A percentile compares a stretch with the other conserved stretches of the same genome.
Evolutionary conservation across 2,113 vertebrate genomes (phyloP).

Genomic region (Anser cygnoides): DNA sequence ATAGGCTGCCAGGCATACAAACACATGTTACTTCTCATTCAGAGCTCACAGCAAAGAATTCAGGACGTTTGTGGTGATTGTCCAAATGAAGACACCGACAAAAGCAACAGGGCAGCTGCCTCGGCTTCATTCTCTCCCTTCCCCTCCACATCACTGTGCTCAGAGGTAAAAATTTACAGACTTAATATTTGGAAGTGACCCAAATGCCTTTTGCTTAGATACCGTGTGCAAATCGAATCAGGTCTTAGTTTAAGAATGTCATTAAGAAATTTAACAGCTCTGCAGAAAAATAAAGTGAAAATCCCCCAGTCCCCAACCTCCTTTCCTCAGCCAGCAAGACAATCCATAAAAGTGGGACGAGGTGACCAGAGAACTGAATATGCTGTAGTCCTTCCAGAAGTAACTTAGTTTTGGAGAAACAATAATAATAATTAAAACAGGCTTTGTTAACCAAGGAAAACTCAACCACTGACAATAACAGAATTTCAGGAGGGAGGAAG

Average conservation of each 20-base stretch:
- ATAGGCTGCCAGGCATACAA: background rate
- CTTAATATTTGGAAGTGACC: background rate
- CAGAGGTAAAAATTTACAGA: constrained; percentile 19
- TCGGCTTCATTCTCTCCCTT: background rate
- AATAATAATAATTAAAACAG: background rate
- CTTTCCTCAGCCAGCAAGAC: background rate
- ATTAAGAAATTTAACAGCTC: constrained; percentile 4
- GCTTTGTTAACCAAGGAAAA: background rate
- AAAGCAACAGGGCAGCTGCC: background rate
- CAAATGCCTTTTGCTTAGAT: background rate
- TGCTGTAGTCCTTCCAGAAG: background rate
- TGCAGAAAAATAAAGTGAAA: background rate
- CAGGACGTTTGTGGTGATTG: background rate
- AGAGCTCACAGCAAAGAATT: background rate
- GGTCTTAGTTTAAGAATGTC: constrained; percentile 1
- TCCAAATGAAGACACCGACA: background rate
- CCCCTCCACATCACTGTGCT: background rate
- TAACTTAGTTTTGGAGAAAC: background rate
- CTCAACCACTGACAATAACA: background rate
- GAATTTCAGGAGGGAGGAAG: background rate
- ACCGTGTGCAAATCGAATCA: background rate
- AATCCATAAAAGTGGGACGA: background rate
- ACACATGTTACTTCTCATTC: background rate
- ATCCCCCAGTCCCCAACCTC: background rate
- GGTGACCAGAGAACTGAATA: background rate